Percentiles rank a stretch among this genome's conserved stretches.
phyloP scores from a whole-genome alignment of 2,797 vertebrate genomes.

The Crenuchus spilurus region DNA sequence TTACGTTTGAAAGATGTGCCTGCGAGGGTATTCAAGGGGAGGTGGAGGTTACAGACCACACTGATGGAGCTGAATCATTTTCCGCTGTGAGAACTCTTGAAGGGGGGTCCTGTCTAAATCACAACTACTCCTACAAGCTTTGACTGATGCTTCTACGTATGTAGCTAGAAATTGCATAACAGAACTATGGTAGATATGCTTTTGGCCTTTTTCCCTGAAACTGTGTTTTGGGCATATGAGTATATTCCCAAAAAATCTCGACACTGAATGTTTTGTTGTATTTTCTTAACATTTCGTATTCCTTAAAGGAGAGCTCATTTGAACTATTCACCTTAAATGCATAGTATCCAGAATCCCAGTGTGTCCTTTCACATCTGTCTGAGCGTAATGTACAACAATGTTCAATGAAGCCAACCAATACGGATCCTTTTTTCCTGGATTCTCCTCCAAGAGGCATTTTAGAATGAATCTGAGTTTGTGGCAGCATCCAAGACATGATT shows the following conservation, averaged over 20 bases:
- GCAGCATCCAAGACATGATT: slow-evolving; percentile 27
- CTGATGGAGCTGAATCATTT: slow-evolving; percentile 19
- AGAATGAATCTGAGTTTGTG: slow-evolving; percentile 28
- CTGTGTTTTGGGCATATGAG: neutral
- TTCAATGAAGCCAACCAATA: slow-evolving; percentile 1
- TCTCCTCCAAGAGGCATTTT: slow-evolving; percentile 22
- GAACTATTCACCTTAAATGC: too few species aligned
- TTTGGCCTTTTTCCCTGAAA: neutral
- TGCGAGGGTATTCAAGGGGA: slow-evolving; percentile 39
- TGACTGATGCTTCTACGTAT: slow-evolving; percentile 1
- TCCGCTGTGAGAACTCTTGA: neutral
- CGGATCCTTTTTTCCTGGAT: slow-evolving; percentile 15
- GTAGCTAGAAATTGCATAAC: slow-evolving; percentile 5
- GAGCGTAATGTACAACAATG: too few species aligned
- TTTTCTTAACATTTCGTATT: too few species aligned
- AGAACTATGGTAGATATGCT: neutral
- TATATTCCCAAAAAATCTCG: neutral
- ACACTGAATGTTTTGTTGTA: too few species aligned
- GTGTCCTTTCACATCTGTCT: too few species aligned
- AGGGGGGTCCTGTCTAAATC: slow-evolving; percentile 3
- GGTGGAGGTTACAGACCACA: slow-evolving; percentile 37
- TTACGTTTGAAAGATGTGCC: slow-evolving; percentile 48
- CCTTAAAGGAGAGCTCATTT: too few species aligned
- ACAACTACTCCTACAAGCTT: slow-evolving; percentile 6
- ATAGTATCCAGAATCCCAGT: too few species aligned